Conservation (phyloP, 2,888 invertebrate species). For the Podotricha telesiphe region DNA sequence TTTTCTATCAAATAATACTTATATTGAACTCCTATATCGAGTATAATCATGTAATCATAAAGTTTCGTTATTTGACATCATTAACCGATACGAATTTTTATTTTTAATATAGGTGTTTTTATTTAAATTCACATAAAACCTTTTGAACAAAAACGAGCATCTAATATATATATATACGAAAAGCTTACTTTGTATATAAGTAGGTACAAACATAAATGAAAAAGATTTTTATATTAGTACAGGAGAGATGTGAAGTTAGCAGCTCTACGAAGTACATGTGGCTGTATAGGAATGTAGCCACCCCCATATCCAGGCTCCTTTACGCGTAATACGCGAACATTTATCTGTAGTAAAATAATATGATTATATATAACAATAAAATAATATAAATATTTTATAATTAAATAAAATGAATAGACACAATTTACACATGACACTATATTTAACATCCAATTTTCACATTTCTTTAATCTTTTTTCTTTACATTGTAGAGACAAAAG, state of each 20-base stretch:
- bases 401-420: no score
- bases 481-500: no score
- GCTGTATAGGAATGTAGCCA: conserved; percentile 65
- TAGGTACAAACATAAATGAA: neutral
- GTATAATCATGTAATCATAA: no score
- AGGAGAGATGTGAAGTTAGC: conserved; percentile 57
- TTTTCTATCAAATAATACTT: neutral
- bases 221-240: conserved; percentile 24
- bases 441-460: no score
- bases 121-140: neutral
- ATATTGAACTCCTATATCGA: no score
- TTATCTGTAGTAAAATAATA: conserved; percentile 72
- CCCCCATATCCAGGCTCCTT: conserved; percentile 75
- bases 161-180: neutral
- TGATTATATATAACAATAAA: no score
- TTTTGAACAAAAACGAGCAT: neutral
- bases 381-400: no score
- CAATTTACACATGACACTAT: no score
- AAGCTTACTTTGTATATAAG: neutral
- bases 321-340: conserved; percentile 88
- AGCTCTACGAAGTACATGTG: conserved; percentile 68
- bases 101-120: no score
- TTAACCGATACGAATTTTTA: neutral
- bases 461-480: no score
- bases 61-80: neutral